These are phyloP conservation scores for Diarsia rubi DNA, from an alignment of 2,888 invertebrate genomes.

Conservation along the genomic window DNA sequence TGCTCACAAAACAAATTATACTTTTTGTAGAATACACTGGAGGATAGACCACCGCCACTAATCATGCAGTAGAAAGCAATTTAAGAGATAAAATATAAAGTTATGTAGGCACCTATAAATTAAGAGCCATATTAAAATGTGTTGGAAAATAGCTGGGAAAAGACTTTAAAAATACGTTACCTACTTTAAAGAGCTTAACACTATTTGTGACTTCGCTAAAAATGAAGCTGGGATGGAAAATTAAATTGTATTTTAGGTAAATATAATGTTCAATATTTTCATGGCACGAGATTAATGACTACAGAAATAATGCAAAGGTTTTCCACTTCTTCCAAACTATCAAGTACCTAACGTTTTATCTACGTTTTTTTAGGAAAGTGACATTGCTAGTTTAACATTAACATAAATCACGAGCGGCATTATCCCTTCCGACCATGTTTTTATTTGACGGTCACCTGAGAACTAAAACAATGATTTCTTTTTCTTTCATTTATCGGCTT, in stretches of 20 bases:
- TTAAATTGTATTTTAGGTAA: background rate
- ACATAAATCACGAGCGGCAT: constrained; percentile 54
- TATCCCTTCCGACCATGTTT: constrained; percentile 55
- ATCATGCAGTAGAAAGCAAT: constrained; percentile 60
- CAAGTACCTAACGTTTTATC: constrained; percentile 28
- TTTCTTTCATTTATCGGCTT: constrained; percentile 45
- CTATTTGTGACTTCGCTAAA: constrained; percentile 21
- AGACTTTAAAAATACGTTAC: constrained; percentile 33
- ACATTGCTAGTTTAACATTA: constrained; percentile 53
- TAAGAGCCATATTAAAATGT: constrained; percentile 38
- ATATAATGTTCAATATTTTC: constrained; percentile 14
- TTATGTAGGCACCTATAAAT: constrained; percentile 42
- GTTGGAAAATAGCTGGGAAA: constrained; percentile 24
- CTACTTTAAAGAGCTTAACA: constrained; percentile 34
- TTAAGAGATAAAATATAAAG: constrained; percentile 50
- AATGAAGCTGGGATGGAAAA: background rate
- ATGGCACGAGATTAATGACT: background rate
- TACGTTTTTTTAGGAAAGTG: constrained; percentile 30
- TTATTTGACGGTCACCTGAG: constrained; percentile 49
- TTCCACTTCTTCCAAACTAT: constrained; percentile 20
- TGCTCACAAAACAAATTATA: constrained; percentile 75
- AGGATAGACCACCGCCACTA: constrained; percentile 48
- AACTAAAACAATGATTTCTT: constrained; percentile 48
- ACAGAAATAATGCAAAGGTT: constrained; percentile 9
- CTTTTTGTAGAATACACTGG: constrained; percentile 64